These are phyloP conservation scores for Onychostoma macrolepis DNA, from an alignment of 2,113 vertebrate genomes.

Conservation along the genomic window DNA sequence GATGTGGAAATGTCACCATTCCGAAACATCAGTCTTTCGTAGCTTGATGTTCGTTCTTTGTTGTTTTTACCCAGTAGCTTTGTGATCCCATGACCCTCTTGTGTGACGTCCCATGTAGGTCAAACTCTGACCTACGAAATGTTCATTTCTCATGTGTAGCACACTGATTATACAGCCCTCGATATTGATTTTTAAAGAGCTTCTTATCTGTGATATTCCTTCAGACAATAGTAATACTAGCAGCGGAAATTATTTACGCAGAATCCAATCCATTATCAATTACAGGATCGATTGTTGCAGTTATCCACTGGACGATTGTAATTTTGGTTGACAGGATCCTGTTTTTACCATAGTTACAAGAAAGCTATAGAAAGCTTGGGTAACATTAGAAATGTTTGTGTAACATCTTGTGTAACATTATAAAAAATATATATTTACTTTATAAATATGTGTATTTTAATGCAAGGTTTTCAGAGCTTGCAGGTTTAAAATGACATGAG, in stretches of 20 bases:
- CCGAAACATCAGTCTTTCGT: neutral
- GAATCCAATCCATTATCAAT: conserved; percentile 2
- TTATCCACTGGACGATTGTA: neutral
- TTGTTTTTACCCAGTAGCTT: neutral
- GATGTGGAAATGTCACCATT: neutral
- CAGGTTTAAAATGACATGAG: too few relatives aligned
- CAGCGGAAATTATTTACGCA: neutral
- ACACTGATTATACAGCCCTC: neutral
- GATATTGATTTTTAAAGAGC: conserved; percentile 10
- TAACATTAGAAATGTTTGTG: too few relatives aligned
- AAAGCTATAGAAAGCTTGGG: too few relatives aligned
- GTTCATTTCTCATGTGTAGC: neutral
- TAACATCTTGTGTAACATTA: too few relatives aligned
- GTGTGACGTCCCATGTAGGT: neutral
- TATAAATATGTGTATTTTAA: too few relatives aligned
- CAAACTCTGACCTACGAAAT: neutral
- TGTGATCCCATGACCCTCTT: neutral
- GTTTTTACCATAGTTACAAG: neutral
- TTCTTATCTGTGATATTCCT: conserved; percentile 4
- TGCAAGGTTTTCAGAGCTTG: too few relatives aligned
- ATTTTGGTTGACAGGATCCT: neutral
- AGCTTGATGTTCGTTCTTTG: neutral
- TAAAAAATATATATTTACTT: too few relatives aligned
- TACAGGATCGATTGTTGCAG: neutral
- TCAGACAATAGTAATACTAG: neutral